These are phyloP conservation scores for Pseudomugil tenellus DNA, from an alignment of 2,797 vertebrate genomes.

Conservation along the genomic window DNA sequence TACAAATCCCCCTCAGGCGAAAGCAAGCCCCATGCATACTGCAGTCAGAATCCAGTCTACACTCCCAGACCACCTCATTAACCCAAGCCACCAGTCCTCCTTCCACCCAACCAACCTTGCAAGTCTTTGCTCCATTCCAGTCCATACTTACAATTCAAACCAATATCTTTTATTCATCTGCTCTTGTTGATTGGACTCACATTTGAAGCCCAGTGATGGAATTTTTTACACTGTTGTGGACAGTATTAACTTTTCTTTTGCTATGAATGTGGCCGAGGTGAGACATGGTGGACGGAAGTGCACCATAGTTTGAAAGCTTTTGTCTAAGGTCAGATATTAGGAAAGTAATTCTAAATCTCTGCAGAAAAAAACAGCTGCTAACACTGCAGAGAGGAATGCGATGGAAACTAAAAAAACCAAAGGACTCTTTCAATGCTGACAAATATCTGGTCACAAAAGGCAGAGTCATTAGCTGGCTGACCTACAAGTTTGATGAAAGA, in stretches of 20 bases:
- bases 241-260: slow-evolving; percentile 22
- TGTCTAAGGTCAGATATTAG: not conserved
- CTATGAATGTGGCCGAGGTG: slow-evolving; percentile 5
- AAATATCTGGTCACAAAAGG: too few relatives aligned
- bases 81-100: slow-evolving; percentile 68
- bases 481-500: not conserved
- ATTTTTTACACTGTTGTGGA: slow-evolving; percentile 31
- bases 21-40: slow-evolving; percentile 53
- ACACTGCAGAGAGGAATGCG: not conserved
- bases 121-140: slow-evolving; percentile 41
- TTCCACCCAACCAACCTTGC: slow-evolving; percentile 23
- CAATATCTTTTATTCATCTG: slow-evolving; percentile 73
- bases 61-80: slow-evolving; percentile 85
- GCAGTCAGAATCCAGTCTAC: slow-evolving; percentile 59
- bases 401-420: too few relatives aligned
- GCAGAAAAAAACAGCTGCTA: slow-evolving; percentile 9
- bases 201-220: slow-evolving; percentile 49
- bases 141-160: slow-evolving; percentile 65
- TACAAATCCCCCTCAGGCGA: slow-evolving; percentile 70
- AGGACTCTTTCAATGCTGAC: too few relatives aligned
- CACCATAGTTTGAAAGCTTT: slow-evolving; percentile 3
- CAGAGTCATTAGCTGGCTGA: not conserved
- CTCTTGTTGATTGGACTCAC: slow-evolving; percentile 66
- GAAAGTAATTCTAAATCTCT: slow-evolving; percentile 11
- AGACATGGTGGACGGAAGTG: not conserved